Evolutionary conservation across 2,888 invertebrate genomes (phyloP), one percentile per base, ranked within the genome.

Genomic region (Sphaerophoria taeniata): DNA sequence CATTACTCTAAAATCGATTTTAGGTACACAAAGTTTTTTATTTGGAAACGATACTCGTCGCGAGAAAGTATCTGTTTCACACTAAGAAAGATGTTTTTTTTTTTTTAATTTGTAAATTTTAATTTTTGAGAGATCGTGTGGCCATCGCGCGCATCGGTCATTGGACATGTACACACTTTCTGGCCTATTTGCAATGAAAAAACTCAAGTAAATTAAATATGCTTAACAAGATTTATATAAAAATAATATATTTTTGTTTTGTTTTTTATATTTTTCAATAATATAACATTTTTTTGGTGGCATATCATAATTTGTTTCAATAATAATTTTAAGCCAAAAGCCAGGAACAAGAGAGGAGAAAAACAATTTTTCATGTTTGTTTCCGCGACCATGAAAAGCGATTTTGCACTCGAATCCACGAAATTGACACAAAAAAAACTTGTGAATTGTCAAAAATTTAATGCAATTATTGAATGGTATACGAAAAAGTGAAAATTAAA

Each of bases 111-210:
- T 36, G 34, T 58, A 24, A 58, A 14, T 88, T 90, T 34, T 47
- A 47, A 63, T 63, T 63, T 90, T 88, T 87, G 87, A 87, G 86
- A 89, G 88, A 90, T 89, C 90, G 89, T 91, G 90, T 92, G 92
- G 92, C 92, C 92, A 92, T 92, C 92, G 92, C 92, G 92, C 92
- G 92, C 92, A 92, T 92, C 92, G 92, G 91, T 92, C 92, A 90
- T 91, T 91, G 92, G 92, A 92, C 92, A 92, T 91, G 92, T 91
- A 92, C 92, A 92, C 92, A 92, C 92, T 91, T 92, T 91, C 91
- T 91, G 92, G 92, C 92, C 92, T 92, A 92, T 92, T 92, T 91
- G 91, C 91, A 92, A 92, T 89, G 92, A 92, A 92, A 92, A 92
- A 92, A 91, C 89, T 90, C 89, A 90, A 91, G 91, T 92, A 90